Evolutionary conservation across 2,113 vertebrate species (phyloP).

Genomic region (Strix uralensis): DNA sequence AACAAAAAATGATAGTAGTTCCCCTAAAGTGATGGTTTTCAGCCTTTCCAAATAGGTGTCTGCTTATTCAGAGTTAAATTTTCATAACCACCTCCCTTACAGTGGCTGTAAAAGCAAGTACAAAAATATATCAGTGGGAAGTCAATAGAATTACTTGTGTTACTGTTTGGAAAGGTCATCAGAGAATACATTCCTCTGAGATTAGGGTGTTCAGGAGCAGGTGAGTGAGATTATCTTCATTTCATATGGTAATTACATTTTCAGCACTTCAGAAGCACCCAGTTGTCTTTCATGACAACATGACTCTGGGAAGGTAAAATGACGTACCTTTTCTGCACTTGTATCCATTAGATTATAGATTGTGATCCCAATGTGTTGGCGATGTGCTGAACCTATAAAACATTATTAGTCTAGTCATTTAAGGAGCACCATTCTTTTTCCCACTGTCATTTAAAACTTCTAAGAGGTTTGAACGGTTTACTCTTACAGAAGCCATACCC

Average conservation of each 20-base stretch:
- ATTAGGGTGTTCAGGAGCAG: not conserved
- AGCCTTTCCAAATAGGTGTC: not conserved
- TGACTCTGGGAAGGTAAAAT: not conserved
- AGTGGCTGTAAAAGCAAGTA: not conserved
- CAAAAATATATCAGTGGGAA: not conserved
- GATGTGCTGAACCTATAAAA: slow-evolving; percentile 8
- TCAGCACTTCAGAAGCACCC: not conserved
- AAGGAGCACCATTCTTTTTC: not conserved
- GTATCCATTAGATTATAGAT: not conserved
- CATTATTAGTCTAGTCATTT: not conserved
- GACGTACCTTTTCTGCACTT: not conserved
- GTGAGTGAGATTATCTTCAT: not conserved
- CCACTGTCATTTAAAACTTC: slow-evolving; percentile 9
- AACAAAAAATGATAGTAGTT: not conserved
- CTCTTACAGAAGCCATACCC: not conserved
- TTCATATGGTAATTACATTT: slow-evolving; percentile 22
- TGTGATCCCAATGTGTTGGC: not conserved
- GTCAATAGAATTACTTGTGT: not conserved
- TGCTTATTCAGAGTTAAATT: slow-evolving; percentile 19
- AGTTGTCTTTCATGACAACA: not conserved
- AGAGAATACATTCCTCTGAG: not conserved
- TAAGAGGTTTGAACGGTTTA: not conserved
- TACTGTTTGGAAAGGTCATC: not conserved
- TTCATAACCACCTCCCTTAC: not conserved
- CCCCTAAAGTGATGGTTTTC: not conserved